Conservation (phyloP, 2,797 vertebrate species). For the Poeciliopsis infans region DNA sequence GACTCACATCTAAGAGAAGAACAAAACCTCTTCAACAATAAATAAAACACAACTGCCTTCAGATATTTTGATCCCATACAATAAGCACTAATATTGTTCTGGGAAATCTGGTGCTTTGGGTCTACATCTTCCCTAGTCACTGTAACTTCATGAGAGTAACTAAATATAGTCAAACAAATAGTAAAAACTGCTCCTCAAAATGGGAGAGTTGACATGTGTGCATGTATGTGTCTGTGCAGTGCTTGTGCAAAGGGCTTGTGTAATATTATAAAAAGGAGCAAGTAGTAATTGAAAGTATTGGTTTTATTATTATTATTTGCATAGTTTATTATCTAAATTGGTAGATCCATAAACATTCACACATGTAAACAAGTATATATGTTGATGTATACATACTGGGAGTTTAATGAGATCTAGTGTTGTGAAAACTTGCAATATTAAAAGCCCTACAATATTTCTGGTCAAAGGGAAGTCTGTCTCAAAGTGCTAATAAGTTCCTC, state of each 20-base stretch:
- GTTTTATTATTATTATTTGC: neutral
- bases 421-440: neutral
- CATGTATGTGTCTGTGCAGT: neutral
- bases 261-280: neutral
- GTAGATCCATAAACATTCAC: neutral
- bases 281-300: neutral
- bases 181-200: neutral
- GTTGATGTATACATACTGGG: neutral
- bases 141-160: neutral
- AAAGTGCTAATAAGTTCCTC: neutral
- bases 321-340: neutral
- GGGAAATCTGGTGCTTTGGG: neutral
- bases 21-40: neutral
- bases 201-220: neutral
- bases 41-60: neutral
- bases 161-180: neutral
- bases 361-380: neutral
- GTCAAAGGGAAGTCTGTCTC: neutral
- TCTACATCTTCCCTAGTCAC: neutral
- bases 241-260: neutral
- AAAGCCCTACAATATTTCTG: neutral
- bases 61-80: neutral
- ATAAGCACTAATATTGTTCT: neutral
- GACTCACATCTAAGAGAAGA: constrained; percentile 11
- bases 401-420: neutral